Conservation (phyloP, 2,113 vertebrate species). For the Callocephalon fimbriatum region DNA sequence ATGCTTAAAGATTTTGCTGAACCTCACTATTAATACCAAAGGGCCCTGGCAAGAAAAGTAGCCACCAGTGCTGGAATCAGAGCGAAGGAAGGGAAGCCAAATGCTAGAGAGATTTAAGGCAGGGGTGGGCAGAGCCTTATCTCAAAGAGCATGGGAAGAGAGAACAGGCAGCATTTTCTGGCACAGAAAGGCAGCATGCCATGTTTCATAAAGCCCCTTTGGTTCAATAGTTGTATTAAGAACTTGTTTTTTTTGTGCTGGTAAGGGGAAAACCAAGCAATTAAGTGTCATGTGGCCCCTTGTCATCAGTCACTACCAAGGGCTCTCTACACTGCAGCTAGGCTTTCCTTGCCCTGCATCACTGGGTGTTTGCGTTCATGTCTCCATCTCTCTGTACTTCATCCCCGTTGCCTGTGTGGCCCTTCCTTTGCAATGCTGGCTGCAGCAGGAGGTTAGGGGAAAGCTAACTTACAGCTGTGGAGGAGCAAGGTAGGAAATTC, state of each 20-base stretch:
- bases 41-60: background rate
- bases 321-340: background rate
- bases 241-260: background rate
- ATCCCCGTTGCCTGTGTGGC: accelerated
- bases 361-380: background rate
- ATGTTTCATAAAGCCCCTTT: background rate
- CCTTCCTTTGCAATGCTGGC: background rate
- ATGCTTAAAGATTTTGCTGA: background rate
- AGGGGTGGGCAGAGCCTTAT: background rate
- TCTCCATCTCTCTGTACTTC: background rate
- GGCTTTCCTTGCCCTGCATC: background rate
- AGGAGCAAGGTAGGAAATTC: slow-evolving; percentile 10
- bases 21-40: background rate
- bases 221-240: background rate
- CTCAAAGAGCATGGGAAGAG: background rate
- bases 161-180: background rate
- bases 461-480: background rate
- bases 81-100: background rate
- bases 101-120: background rate
- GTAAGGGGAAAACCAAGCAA: background rate
- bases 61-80: background rate
- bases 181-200: background rate
- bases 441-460: background rate
- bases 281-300: background rate
- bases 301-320: background rate